Evolutionary conservation across 2,113 vertebrate species (phyloP).

Genomic region (Tachysurus fulvidraco): DNA sequence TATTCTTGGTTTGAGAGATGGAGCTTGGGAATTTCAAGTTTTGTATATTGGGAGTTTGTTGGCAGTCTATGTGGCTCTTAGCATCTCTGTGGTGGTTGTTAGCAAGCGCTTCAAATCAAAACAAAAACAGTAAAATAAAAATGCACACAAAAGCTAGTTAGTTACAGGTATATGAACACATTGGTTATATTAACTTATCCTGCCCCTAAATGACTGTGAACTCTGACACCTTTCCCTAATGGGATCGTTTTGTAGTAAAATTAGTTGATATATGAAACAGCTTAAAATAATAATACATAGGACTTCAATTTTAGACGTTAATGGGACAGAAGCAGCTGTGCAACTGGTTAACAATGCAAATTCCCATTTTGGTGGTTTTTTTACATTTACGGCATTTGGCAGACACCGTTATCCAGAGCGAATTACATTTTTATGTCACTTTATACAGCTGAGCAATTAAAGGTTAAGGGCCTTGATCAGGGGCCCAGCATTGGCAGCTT

Average conservation of each 20-base stretch:
- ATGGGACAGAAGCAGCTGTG: not conserved
- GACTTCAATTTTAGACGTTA: not conserved
- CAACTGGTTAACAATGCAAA: not conserved
- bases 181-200: not conserved
- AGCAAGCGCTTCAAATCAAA: not conserved
- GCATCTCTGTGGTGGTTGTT: not conserved
- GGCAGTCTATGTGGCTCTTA: not conserved
- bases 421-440: no score
- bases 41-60: conserved; percentile 1
- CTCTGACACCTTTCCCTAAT: not conserved
- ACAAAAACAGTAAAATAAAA: not conserved
- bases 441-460: no score
- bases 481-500: no score
- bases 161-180: not conserved
- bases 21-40: conserved; percentile 5
- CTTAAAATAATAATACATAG: not conserved
- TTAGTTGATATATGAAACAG: not conserved
- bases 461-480: no score
- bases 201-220: not conserved
- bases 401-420: no score
- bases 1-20: not conserved
- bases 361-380: not conserved
- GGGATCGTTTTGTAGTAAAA: not conserved
- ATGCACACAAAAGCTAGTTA: not conserved
- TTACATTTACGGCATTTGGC: not conserved